These are phyloP conservation scores for Apis dorsata DNA, from an alignment of 1,140 invertebrate genomes.

Conservation along the genomic window DNA sequence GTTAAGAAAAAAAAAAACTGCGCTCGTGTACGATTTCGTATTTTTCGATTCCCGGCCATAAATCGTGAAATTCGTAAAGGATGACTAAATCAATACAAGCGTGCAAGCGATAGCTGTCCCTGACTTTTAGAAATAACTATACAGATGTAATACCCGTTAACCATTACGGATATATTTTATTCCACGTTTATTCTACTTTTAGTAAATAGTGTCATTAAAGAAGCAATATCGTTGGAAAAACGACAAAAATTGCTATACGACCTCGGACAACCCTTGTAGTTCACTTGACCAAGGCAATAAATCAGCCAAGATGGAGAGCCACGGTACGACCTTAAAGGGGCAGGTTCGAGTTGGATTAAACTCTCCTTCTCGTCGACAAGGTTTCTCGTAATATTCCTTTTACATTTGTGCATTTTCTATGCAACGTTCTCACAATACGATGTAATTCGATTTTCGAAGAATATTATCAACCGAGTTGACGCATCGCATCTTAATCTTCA, in stretches of 20 bases:
- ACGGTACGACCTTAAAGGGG: slow-evolving; percentile 57
- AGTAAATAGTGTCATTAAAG: not conserved
- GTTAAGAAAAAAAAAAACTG: too few relatives aligned
- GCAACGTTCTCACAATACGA: not conserved
- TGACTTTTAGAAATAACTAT: slow-evolving; percentile 3
- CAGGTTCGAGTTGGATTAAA: slow-evolving; percentile 21
- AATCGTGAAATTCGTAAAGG: not conserved
- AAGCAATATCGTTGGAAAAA: too few relatives aligned
- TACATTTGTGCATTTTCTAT: not conserved
- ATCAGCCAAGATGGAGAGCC: slow-evolving; percentile 52
- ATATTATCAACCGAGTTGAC: not conserved
- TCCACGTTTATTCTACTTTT: not conserved
- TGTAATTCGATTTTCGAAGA: not conserved
- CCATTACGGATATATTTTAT: too few relatives aligned
- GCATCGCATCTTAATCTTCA: not conserved
- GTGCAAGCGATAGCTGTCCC: not conserved
- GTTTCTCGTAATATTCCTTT: slow-evolving; percentile 29
- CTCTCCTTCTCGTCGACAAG: not conserved
- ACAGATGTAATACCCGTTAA: not conserved
- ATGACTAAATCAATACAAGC: slow-evolving; percentile 21
- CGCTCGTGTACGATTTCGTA: not conserved
- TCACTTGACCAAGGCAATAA: slow-evolving; percentile 55
- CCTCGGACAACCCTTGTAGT: slow-evolving; percentile 62
- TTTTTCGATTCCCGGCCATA: not conserved
- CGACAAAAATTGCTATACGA: slow-evolving; percentile 51